Conservation (phyloP, 1,140 invertebrate species). For the Scaptomyza graminum region DNA sequence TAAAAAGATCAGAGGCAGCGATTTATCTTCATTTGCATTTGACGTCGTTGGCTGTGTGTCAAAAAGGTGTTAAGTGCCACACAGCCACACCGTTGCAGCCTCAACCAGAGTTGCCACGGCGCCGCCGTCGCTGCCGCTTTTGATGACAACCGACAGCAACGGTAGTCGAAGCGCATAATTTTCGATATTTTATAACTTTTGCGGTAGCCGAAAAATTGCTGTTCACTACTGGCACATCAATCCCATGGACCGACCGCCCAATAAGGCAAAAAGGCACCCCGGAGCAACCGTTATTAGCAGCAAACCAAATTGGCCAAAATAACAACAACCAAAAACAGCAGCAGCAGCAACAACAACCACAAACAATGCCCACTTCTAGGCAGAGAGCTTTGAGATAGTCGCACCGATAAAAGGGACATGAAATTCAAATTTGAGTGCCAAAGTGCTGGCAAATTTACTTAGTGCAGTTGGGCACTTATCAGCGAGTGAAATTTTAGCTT, state of each 20-base stretch:
- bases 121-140: conserved; percentile 74
- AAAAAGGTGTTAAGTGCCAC: conserved; percentile 81
- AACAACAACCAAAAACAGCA: conserved; percentile 3
- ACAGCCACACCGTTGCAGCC: conserved; percentile 31
- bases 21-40: conserved; percentile 83
- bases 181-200: conserved; percentile 77
- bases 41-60: conserved; percentile 79
- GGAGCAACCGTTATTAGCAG: conserved; percentile 72
- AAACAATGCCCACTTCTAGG: conserved; percentile 55
- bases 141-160: conserved; percentile 65
- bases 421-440: conserved; percentile 80
- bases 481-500: conserved; percentile 77
- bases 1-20: conserved; percentile 82
- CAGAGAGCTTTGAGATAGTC: conserved; percentile 67
- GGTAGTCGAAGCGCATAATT: conserved; percentile 77
- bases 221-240: conserved; percentile 67
- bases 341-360: neutral
- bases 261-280: conserved; percentile 64
- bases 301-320: conserved; percentile 68
- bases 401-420: conserved; percentile 83
- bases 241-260: conserved; percentile 63
- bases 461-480: conserved; percentile 51
- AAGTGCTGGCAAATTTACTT: conserved; percentile 67
- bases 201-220: conserved; percentile 55
- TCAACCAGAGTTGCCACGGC: conserved; percentile 41